Evolutionary conservation across 2,797 vertebrate genomes (phyloP), one percentile per base, ranked within the genome.

Genomic region (Mormyrops attenuatus): DNA sequence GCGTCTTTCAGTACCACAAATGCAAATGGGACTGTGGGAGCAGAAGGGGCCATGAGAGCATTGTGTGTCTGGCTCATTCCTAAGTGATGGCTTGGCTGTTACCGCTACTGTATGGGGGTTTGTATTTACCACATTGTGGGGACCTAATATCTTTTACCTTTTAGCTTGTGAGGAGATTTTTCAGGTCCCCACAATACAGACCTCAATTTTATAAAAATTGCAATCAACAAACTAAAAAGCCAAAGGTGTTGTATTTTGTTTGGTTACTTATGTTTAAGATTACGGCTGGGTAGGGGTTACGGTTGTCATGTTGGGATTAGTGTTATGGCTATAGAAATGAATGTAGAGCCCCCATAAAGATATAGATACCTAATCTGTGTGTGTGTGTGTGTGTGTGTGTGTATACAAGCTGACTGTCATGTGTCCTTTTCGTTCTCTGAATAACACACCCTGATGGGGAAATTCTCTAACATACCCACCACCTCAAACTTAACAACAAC

Each of bases 1-100:
- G 91, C 91, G 8, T 97, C 96, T 93, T 97, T 99, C 66, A 99
- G 91, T 91, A 99, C 98, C 89, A 98, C 91, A 90, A 99, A 99
- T 84, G 97, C 97, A 92, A 97, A 99, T 3, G 98, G 96, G 77
- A 95, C 98, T 99, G 93, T 49, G 93, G 91, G 90, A 89, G 90
- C 88, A 90, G n/a, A 41, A 50, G 73, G 13, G n/a, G 26, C n/a
- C 44, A 30, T 41, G 34, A 60, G 0, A 87, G 15, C 49, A 55
- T 53, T 26, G 57, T 22, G 47, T n/a, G 47, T 85, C 49, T 50
- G n/a, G 44, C 85, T 26, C 85, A 9, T 87, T 26, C 49, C 11
- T 38, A 87, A 38, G 4, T 5, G 1, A 73, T 38, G 66, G 66
- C 66, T 66, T 26, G 60, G 60, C 22, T 66, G 22, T 30, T 66